phyloP scores from a whole-genome alignment of 2,113 vertebrate genomes.

The Balaeniceps rex region DNA sequence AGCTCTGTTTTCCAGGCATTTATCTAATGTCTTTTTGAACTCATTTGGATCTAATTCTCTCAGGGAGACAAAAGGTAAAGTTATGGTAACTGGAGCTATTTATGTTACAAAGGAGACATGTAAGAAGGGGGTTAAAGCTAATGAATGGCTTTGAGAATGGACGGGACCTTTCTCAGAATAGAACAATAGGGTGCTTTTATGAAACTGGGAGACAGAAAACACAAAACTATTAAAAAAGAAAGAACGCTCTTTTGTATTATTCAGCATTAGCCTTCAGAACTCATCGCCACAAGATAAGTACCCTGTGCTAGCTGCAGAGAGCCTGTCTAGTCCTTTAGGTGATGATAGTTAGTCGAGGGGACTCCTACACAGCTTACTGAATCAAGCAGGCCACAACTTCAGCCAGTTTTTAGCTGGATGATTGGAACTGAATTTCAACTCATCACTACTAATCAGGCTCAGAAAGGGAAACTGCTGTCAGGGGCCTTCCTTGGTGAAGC shows the following conservation, averaged over 20 bases:
- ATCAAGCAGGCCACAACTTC: background rate
- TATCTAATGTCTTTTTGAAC: slow-evolving; percentile 4
- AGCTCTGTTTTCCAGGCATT: slow-evolving; percentile 4
- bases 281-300: background rate
- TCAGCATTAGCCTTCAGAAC: slow-evolving; percentile 3
- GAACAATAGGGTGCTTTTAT: slow-evolving; percentile 48
- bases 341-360: background rate
- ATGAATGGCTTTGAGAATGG: slow-evolving; percentile 51
- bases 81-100: slow-evolving; percentile 46
- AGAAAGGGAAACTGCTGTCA: background rate
- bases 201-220: slow-evolving; percentile 36
- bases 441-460: background rate
- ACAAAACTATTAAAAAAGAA: slow-evolving; percentile 53
- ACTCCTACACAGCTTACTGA: background rate
- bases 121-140: slow-evolving; percentile 24
- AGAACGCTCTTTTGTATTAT: slow-evolving; percentile 34
- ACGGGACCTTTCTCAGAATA: slow-evolving; percentile 49
- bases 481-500: background rate
- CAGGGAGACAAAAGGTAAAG: slow-evolving; percentile 30
- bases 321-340: background rate
- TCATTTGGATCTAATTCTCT: slow-evolving; percentile 36
- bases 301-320: background rate
- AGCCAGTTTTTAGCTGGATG: background rate
- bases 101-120: slow-evolving; percentile 26
- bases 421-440: background rate